Percentiles rank a stretch among this genome's conserved stretches.
Evolutionary conservation across 1,140 invertebrate species (phyloP).

Genomic region (Drosophila sulfurigaster): DNA sequence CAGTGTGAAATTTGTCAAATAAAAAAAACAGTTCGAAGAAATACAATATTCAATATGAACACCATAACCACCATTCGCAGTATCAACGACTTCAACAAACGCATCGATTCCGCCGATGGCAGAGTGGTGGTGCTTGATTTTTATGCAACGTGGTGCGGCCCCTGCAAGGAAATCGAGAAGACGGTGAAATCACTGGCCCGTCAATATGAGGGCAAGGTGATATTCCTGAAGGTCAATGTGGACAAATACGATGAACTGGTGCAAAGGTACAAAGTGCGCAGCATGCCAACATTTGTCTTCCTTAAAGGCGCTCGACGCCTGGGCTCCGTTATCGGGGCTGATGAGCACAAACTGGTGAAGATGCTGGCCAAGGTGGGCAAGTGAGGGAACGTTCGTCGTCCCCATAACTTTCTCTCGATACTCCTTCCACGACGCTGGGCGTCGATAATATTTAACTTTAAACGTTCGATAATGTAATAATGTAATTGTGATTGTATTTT

Average conservation of each 20-base stretch:
- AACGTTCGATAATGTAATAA: neutral
- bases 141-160: slow-evolving; percentile 86
- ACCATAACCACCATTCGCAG: slow-evolving; percentile 49
- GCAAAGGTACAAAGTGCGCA: slow-evolving; percentile 48
- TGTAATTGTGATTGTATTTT: neutral
- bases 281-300: slow-evolving; percentile 69
- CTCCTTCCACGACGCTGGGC: slow-evolving; percentile 1
- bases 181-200: slow-evolving; percentile 45
- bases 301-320: slow-evolving; percentile 31
- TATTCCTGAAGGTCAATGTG: slow-evolving; percentile 60
- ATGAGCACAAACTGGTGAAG: slow-evolving; percentile 54
- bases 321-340: slow-evolving; percentile 49
- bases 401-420: neutral
- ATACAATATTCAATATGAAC: neutral
- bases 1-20: neutral
- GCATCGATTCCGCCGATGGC: slow-evolving; percentile 85
- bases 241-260: slow-evolving; percentile 60
- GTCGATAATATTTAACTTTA: slow-evolving; percentile 3
- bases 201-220: slow-evolving; percentile 50
- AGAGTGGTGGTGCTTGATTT: slow-evolving; percentile 88
- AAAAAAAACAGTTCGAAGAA: neutral
- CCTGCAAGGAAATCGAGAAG: slow-evolving; percentile 88
- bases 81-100: slow-evolving; percentile 59
- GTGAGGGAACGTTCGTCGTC: slow-evolving; percentile 5
- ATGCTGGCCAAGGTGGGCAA: slow-evolving; percentile 54